Conservation (phyloP, 1,140 invertebrate species). For the Neocloeon triangulifer region DNA sequence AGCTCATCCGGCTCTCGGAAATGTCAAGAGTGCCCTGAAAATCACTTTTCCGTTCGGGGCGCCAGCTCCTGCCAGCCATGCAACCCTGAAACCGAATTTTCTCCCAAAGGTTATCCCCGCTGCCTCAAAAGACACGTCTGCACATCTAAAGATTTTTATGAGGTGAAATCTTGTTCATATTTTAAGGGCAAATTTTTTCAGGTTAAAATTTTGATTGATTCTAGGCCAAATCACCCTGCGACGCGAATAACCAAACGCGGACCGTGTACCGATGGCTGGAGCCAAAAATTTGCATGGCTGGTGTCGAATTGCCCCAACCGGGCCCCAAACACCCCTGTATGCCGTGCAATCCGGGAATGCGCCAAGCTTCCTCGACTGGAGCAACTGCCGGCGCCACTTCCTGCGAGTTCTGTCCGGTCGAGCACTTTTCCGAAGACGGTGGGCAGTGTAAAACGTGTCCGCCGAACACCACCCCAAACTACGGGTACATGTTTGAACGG, state of each 20-base stretch:
- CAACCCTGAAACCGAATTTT: conserved; percentile 14
- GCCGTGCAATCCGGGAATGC: conserved; percentile 31
- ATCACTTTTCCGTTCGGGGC: conserved; percentile 21
- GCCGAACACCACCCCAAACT: conserved; percentile 25
- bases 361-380: no score
- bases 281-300: conserved; percentile 26
- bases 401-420: conserved; percentile 19
- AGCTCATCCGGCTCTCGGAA: conserved; percentile 18
- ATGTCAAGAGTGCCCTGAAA: conserved; percentile 23
- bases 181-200: no score
- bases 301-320: conserved; percentile 18
- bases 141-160: conserved; percentile 27
- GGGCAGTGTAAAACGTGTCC: conserved; percentile 23
- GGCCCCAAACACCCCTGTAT: conserved; percentile 19
- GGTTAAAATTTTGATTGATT: no score
- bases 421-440: conserved; percentile 14
- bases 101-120: conserved; percentile 17
- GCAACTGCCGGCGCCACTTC: conserved; percentile 14
- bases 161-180: no score
- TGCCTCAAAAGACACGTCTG: conserved; percentile 27
- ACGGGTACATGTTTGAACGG: conserved; percentile 22
- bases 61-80: conserved; percentile 23
- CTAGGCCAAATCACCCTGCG: no score
- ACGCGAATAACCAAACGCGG: conserved; percentile 18
- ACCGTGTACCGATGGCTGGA: conserved; percentile 26